phyloP scores from a whole-genome alignment of 1,140 invertebrate species.

The Scylla paramamosain region DNA sequence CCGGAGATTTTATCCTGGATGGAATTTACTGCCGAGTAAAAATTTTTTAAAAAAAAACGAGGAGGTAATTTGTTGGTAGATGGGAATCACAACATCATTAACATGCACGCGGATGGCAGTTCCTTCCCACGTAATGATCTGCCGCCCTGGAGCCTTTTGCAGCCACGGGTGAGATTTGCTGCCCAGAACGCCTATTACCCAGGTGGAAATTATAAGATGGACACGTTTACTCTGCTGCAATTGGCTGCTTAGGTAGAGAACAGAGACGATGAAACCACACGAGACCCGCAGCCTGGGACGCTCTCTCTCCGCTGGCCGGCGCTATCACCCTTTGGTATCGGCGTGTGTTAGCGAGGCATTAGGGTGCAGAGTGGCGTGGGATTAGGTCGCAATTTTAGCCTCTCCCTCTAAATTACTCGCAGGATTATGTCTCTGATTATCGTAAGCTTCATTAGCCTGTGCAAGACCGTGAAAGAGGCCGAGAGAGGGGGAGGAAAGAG shows the following conservation, averaged over 20 bases:
- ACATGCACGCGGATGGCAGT: background rate
- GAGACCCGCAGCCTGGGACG: background rate
- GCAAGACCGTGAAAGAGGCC: background rate
- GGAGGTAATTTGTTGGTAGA: constrained; percentile 1
- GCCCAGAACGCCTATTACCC: background rate
- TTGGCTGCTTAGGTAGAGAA: constrained; percentile 3
- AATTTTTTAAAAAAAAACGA: background rate
- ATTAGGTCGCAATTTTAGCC: constrained; percentile 22
- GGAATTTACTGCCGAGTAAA: no score
- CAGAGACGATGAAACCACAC: background rate
- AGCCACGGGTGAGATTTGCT: constrained; percentile 9
- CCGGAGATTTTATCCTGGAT: no score
- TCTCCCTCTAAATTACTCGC: constrained; percentile 8
- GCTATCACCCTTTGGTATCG: background rate
- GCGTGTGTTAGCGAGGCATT: constrained; percentile 5
- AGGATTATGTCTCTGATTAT: constrained; percentile 23
- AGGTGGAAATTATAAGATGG: constrained; percentile 23
- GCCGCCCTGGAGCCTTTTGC: background rate
- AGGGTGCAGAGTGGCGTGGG: constrained; percentile 17
- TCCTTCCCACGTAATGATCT: background rate
- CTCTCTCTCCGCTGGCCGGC: background rate
- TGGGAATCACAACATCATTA: background rate
- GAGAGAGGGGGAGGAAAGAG: background rate
- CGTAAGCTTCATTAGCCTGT: constrained; percentile 22
- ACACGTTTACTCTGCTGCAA: constrained; percentile 7